These are phyloP conservation scores for Drosophila prostipennis DNA, from an alignment of 2,888 invertebrate species.

Conservation along the genomic window DNA sequence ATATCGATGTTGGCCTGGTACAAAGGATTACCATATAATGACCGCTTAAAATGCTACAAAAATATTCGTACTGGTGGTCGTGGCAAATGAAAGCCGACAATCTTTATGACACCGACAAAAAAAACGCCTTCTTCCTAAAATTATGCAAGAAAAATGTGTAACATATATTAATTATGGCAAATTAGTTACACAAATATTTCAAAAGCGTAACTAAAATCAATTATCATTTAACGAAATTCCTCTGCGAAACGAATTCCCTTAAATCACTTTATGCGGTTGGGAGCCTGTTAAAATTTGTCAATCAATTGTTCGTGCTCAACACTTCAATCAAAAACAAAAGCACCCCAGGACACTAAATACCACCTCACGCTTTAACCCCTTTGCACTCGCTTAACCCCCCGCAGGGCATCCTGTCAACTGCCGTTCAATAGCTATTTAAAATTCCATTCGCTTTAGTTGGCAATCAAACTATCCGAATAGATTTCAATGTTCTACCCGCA, in stretches of 20 bases:
- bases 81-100: no score
- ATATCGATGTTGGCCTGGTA: neutral
- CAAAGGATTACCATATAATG: neutral
- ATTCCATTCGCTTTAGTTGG: conserved; percentile 50
- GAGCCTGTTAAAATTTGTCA: conserved; percentile 6
- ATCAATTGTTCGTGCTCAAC: conserved; percentile 10
- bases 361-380: neutral
- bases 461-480: conserved; percentile 38
- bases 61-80: no score
- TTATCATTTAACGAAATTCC: neutral
- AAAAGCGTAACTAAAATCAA: neutral
- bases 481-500: conserved; percentile 35
- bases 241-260: neutral
- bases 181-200: neutral
- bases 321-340: conserved; percentile 13
- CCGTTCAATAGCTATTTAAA: conserved; percentile 51
- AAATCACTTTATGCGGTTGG: conserved; percentile 1
- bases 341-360: conserved; percentile 6
- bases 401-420: conserved; percentile 34
- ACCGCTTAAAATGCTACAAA: neutral
- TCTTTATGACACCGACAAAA: no score
- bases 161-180: neutral
- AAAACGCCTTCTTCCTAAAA: no score
- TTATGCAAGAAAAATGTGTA: neutral
- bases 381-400: conserved; percentile 1